Evolutionary conservation across 2,797 vertebrate genomes (phyloP).

Genomic region (Poecilia gillii): DNA sequence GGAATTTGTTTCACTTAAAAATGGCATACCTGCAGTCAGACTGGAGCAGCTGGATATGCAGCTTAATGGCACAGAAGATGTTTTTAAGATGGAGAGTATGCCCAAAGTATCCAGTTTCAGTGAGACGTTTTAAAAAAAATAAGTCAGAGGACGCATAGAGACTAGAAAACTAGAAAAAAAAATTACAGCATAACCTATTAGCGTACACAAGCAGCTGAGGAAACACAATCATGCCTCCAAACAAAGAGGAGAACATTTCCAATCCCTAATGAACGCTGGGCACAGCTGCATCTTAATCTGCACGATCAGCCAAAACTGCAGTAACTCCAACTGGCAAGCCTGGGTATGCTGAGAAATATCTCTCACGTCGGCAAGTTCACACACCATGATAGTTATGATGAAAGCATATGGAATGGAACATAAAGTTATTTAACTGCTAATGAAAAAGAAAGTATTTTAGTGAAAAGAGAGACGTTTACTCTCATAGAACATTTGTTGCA

Average conservation of each 20-base stretch:
- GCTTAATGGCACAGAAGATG: not conserved
- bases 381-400: not conserved
- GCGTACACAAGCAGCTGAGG: slow-evolving; percentile 39
- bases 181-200: not conserved
- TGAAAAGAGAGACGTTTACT: not conserved
- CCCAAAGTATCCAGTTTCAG: not conserved
- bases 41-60: not conserved
- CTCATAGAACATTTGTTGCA: not conserved
- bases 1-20: not conserved
- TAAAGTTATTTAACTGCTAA: not conserved
- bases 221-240: slow-evolving; percentile 41
- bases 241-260: slow-evolving; percentile 32
- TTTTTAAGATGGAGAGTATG: not conserved
- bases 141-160: not conserved
- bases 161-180: not conserved
- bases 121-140: not conserved
- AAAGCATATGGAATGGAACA: slow-evolving; percentile 1
- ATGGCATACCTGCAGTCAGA: not conserved
- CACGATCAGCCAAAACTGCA: slow-evolving; percentile 53
- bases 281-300: slow-evolving; percentile 59
- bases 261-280: slow-evolving; percentile 56
- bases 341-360: not conserved
- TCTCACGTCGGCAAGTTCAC: not conserved
- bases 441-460: not conserved
- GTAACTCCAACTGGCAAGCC: slow-evolving; percentile 27